Evolutionary conservation across 2,888 invertebrate species (phyloP).

Genomic region (Galerucella calmariensis): DNA sequence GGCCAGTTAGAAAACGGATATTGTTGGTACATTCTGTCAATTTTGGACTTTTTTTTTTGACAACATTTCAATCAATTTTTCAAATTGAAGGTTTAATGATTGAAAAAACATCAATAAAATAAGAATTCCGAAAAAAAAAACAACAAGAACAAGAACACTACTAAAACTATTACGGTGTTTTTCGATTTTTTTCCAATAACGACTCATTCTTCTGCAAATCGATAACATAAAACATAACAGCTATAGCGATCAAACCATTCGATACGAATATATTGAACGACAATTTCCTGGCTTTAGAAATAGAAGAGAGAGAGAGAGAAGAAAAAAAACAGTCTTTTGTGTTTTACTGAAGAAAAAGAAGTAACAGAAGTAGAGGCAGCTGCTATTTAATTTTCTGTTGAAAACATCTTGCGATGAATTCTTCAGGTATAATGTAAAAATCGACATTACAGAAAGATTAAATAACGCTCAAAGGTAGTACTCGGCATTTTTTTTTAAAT

Average conservation of each 20-base stretch:
- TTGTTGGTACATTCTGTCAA: too few relatives aligned
- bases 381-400: conserved; percentile 22
- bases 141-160: not conserved
- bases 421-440: conserved; percentile 20
- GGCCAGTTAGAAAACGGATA: too few relatives aligned
- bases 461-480: conserved; percentile 2
- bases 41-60: too few relatives aligned
- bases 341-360: conserved; percentile 12
- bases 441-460: not conserved
- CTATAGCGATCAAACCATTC: not conserved
- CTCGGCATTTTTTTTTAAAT: not conserved
- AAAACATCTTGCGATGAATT: conserved; percentile 19
- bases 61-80: too few relatives aligned
- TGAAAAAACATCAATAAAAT: too few relatives aligned
- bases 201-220: not conserved
- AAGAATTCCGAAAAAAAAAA: too few relatives aligned
- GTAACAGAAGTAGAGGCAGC: conserved; percentile 13
- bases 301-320: conserved; percentile 7
- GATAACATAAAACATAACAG: not conserved
- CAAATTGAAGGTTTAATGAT: too few relatives aligned
- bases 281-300: conserved; percentile 24
- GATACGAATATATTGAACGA: conserved; percentile 10
- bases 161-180: not conserved
- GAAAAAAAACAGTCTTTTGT: conserved; percentile 15
- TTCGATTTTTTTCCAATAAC: not conserved